phyloP scores from a whole-genome alignment of 1,140 invertebrate genomes.

The Neodiprion pinetum region DNA sequence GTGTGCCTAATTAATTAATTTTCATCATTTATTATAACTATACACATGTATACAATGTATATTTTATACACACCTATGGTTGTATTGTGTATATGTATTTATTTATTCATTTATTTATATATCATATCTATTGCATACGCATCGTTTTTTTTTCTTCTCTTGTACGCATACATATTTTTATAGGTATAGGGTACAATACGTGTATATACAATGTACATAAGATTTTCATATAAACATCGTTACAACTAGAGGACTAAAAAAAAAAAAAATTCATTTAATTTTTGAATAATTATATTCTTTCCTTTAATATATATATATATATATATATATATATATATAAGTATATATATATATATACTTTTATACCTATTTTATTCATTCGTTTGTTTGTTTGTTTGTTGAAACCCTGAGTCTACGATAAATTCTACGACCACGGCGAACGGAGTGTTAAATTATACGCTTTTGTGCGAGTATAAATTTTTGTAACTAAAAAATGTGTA shows the following conservation, averaged over 20 bases:
- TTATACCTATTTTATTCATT: slow-evolving; percentile 23
- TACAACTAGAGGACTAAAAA: slow-evolving; percentile 27
- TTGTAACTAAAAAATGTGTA: not conserved
- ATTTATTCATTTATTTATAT: not conserved
- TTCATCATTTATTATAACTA: too few species aligned
- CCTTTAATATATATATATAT: not conserved
- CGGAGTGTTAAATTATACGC: not conserved
- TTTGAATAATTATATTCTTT: not conserved
- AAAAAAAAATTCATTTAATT: too few species aligned
- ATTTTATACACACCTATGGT: too few species aligned
- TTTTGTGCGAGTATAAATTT: too few species aligned
- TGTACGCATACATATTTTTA: slow-evolving; percentile 11
- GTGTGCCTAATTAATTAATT: too few species aligned
- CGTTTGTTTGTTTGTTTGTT: slow-evolving; percentile 43
- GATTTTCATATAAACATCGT: slow-evolving; percentile 39
- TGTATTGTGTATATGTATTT: too few species aligned
- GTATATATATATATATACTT: slow-evolving; percentile 16
- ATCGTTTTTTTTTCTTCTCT: not conserved
- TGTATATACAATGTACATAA: slow-evolving; percentile 41
- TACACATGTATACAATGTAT: too few species aligned
- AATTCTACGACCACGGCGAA: slow-evolving; percentile 48
- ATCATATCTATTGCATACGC: slow-evolving; percentile 22
- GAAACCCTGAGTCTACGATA: slow-evolving; percentile 53
- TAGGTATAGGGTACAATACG: slow-evolving; percentile 9
- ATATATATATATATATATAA: slow-evolving; percentile 9